Base-by-base conservation (phyloP, 2,797 vertebrate species). In the Phoebastria nigripes region DNA sequence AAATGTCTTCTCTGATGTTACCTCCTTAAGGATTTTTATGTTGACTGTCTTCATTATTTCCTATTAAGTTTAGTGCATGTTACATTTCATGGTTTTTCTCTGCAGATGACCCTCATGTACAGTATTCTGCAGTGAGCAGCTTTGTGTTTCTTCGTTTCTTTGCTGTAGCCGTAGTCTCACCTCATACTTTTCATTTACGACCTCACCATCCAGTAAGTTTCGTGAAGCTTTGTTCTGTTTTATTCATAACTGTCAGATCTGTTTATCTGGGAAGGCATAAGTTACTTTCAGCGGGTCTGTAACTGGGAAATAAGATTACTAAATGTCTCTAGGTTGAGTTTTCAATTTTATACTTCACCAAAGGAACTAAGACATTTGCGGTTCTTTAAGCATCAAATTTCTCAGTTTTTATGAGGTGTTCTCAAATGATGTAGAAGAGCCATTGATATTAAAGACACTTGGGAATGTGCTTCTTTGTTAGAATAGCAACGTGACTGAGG, bases 71-170 rank as follows among this genome's bases (percentile, higher is more conserved):
- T 90, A 95, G 95, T 97, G 96, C 98, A 97, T 98, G 93, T 97
- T 93, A 96, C 96, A 93, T 98, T 89, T 98, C 97, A 97, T 96
- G 96, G 65, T 98, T 98, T 98, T 96, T 98, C 88, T 97, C 97
- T 97, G 94, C 98, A 99, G 99, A 98, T 94, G 99, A 99, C 97
- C 99, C 99, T 94, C 99, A 99, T 96, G 99, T 99, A 96, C 99
- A 99, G 97, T 99, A 99, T 97, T 99, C 99, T 19, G 99, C 99
- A 62, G 99, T 99, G 96, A 99, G 99, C 99, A 99, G 99, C 98
- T 99, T 99, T 97, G 99, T 99, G 96, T 99, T 99, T 97, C 98
- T 99, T 97, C 99, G 99, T 94, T 99, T 99, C 98, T 99, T 99
- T 97, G 99, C 99, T 59, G 99, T 99, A 89, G 99, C 99, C 59